Conservation (phyloP, 2,797 vertebrate genomes). For the Neomorphus geoffroyi region DNA sequence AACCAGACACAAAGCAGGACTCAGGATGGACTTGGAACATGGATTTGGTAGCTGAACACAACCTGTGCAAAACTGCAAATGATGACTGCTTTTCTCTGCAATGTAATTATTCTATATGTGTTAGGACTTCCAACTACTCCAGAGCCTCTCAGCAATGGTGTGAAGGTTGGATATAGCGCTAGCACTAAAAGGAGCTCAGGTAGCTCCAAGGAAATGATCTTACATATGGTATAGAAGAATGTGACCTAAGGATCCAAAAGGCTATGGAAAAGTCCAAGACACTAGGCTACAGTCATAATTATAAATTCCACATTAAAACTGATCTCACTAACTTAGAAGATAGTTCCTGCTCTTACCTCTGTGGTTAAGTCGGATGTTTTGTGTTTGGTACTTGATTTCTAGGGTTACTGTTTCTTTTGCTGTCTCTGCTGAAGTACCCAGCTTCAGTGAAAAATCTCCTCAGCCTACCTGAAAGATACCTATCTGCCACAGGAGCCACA, state of each 20-base stretch:
- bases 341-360: neutral
- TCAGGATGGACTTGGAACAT: neutral
- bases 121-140: neutral
- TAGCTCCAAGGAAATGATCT: neutral
- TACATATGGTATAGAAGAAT: neutral
- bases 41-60: neutral
- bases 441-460: constrained; percentile 3
- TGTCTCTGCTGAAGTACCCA: neutral
- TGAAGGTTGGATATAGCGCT: neutral
- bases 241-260: neutral
- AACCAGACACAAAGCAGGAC: neutral
- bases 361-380: neutral
- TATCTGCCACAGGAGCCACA: neutral
- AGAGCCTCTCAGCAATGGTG: accelerated
- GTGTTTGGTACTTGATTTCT: neutral
- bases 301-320: neutral
- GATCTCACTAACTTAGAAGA: neutral
- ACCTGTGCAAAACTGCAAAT: neutral
- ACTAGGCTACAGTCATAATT: neutral
- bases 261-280: neutral
- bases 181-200: neutral
- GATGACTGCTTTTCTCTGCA: neutral
- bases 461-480: neutral
- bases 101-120: neutral
- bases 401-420: neutral